A percentile compares a stretch with the other conserved stretches of the same genome.
These are phyloP conservation scores for Sinonovacula constricta DNA, from an alignment of 1,140 invertebrate species.

Conservation along the genomic window DNA sequence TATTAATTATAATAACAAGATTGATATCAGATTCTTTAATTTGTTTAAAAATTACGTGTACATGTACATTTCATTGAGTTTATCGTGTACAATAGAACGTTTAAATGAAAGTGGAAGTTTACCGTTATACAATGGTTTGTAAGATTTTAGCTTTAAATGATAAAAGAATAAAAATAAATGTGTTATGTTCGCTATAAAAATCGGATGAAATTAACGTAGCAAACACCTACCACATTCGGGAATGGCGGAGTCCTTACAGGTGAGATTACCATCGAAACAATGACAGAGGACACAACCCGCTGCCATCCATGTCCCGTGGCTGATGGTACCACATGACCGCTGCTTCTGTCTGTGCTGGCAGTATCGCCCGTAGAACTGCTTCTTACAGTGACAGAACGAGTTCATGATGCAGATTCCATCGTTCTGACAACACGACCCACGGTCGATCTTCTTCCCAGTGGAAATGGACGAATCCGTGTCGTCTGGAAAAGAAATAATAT, in stretches of 20 bases:
- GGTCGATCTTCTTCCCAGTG: no score
- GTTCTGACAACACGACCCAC: slow-evolving; percentile 41
- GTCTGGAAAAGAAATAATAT: no score
- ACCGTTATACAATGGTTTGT: background rate
- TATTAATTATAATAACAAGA: background rate
- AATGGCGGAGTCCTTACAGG: slow-evolving; percentile 29
- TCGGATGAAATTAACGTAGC: no score
- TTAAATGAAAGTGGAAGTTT: background rate
- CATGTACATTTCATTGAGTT: no score
- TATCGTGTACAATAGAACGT: no score
- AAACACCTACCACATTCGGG: slow-evolving; percentile 45
- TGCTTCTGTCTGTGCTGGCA: slow-evolving; percentile 30
- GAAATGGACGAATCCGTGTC: no score
- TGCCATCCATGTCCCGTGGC: slow-evolving; percentile 46
- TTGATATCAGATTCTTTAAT: background rate
- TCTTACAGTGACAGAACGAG: slow-evolving; percentile 42
- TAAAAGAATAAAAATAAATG: background rate
- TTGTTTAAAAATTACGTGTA: background rate
- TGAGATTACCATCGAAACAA: slow-evolving; percentile 46
- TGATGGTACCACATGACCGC: slow-evolving; percentile 36
- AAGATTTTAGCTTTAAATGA: background rate
- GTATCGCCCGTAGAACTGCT: slow-evolving; percentile 31
- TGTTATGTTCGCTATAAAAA: no score
- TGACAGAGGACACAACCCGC: slow-evolving; percentile 49
- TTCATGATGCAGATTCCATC: slow-evolving; percentile 40